Evolutionary conservation across 2,797 vertebrate genomes (phyloP), one percentile per base, ranked within the genome.

Genomic region (Etheostoma nigrum): DNA sequence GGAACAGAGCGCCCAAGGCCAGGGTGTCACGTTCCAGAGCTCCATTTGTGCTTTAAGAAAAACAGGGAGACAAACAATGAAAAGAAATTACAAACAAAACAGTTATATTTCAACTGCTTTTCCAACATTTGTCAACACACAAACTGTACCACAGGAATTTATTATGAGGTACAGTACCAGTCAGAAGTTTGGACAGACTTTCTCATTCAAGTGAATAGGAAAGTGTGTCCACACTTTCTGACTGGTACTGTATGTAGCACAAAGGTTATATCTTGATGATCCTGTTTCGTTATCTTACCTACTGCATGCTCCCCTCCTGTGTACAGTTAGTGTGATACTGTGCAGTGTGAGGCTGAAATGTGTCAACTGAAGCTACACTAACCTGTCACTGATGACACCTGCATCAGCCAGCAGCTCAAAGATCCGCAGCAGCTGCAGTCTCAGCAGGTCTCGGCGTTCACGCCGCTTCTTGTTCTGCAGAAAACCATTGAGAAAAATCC

Each of bases 351-450:
- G 27, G 19, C 66, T 76, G 19, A 30, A 30, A 53, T 72, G 44
- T 72, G 57, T 64, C 44, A 49, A 16, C 52, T n/a, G 27, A 30
- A 8, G 33, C n/a, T 48, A 48, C 9, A 21, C 89, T 63, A 83
- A 99, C 98, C 97, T 98, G 95, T 99, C 98, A 93, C 97, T 99
- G 93, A 99, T 97, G 69, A 99, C 98, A 12, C 97, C 96, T 27
- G 98, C 97, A 84, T 99, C 98, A 58, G 98, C 98, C 88, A 99
- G 94, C 63, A 99, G 96, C 85, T 99, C 98, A 91, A 99, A 99
- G 88, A 99, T 99, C 58, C 98, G 90, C 85, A 99, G 93, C 53
- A 99, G 89, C 52, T 99, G 98, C 48, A 99, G 93, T 58, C 98
- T 95, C 54, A 99, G 93, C 16, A 99, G 93, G 80, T 99, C 98